Conservation (phyloP, 2,888 invertebrate species). For the Boloria selene region DNA sequence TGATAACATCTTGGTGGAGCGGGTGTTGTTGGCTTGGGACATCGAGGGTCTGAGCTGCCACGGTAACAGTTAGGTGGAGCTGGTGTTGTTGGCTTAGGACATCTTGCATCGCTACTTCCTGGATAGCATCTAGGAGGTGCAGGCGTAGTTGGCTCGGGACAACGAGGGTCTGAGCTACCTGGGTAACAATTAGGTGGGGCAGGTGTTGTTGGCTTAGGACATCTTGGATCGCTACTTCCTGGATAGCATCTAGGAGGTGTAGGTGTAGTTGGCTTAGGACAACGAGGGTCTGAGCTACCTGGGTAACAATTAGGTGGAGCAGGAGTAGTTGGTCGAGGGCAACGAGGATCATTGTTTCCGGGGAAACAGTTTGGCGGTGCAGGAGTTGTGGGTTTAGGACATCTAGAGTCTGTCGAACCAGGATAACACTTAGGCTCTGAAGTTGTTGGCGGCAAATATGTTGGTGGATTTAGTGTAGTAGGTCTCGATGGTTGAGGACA, state of each 20-base stretch:
- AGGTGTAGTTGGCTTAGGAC: too few species aligned
- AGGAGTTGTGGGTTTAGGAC: too few species aligned
- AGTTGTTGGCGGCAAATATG: constrained; percentile 34
- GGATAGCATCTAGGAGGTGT: too few species aligned
- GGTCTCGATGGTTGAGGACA: constrained; percentile 54
- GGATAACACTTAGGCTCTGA: constrained; percentile 52
- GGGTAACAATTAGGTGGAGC: too few species aligned
- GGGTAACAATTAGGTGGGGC: constrained; percentile 52
- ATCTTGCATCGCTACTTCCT: constrained; percentile 58
- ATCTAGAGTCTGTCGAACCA: background rate
- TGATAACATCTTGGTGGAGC: constrained; percentile 31
- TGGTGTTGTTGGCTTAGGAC: constrained; percentile 49
- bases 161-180: constrained; percentile 54
- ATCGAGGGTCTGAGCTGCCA: constrained; percentile 58
- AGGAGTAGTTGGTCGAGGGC: too few species aligned
- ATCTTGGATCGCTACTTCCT: too few species aligned
- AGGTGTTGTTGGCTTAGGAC: too few species aligned
- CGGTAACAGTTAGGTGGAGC: constrained; percentile 49
- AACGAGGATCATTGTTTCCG: too few species aligned
- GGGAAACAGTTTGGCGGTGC: too few species aligned
- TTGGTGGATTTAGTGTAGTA: constrained; percentile 44
- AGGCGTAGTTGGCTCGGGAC: constrained; percentile 53
- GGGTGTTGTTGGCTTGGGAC: constrained; percentile 46
- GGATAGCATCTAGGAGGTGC: constrained; percentile 53
- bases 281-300: too few species aligned